Percentiles rank a stretch among this genome's conserved stretches.
Conservation (phyloP, 1,140 invertebrate species). For the Zaprionus camerounensis region DNA sequence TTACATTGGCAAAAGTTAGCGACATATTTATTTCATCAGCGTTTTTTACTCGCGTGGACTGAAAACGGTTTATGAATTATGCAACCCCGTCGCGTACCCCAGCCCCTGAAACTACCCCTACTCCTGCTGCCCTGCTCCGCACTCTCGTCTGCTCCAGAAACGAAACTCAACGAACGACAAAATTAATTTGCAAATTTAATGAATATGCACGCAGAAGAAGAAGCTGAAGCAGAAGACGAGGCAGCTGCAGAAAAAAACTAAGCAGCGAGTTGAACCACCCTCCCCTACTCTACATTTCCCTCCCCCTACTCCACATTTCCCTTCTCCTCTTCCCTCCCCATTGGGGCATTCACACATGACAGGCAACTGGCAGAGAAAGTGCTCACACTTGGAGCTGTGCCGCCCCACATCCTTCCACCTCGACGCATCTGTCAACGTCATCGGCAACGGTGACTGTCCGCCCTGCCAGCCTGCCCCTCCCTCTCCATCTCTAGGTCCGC, state of each 20-base stretch:
- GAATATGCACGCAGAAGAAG: conserved; percentile 46
- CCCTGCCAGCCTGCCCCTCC: neutral
- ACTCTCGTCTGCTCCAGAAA: conserved; percentile 68
- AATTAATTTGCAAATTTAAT: conserved; percentile 79
- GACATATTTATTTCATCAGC: conserved; percentile 31
- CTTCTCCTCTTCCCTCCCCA: neutral
- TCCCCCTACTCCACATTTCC: too few relatives aligned
- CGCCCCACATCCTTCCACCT: conserved; percentile 13
- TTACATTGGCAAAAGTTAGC: conserved; percentile 11
- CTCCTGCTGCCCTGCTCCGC: conserved; percentile 5
- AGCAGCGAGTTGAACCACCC: conserved; percentile 33
- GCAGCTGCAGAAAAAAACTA: conserved; percentile 25
- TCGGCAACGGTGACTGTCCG: conserved; percentile 23
- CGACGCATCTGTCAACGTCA: conserved; percentile 65
- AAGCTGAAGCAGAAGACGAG: neutral
- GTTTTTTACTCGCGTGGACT: conserved; percentile 25
- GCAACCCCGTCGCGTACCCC: conserved; percentile 15
- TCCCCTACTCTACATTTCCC: neutral
- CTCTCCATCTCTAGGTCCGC: too few relatives aligned
- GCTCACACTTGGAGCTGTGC: neutral
- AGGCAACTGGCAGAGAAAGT: conserved; percentile 38
- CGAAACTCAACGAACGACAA: conserved; percentile 73
- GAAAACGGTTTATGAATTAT: conserved; percentile 60
- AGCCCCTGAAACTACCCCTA: neutral
- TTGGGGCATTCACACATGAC: conserved; percentile 53